A percentile compares a stretch with the other conserved stretches of the same genome.
Conservation (phyloP, 2,113 vertebrate species). For the Saimiri boliviensis region DNA sequence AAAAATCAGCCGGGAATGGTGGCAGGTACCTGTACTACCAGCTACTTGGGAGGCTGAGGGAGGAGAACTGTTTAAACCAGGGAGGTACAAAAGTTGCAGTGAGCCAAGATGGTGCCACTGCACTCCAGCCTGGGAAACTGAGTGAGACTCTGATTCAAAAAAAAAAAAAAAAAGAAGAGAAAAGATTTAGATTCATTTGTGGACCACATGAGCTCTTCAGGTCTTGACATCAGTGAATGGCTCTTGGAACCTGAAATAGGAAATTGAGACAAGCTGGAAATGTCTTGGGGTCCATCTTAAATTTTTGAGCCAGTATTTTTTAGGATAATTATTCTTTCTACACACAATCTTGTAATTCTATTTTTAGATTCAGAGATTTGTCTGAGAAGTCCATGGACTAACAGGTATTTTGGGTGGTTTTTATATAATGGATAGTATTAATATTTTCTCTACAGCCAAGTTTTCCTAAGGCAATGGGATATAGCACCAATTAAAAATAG, state of each 20-base stretch:
- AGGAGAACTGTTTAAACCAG: too few species aligned
- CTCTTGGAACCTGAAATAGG: background rate
- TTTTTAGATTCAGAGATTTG: background rate
- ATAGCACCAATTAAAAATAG: background rate
- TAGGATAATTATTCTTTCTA: background rate
- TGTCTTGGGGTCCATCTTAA: background rate
- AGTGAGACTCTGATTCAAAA: too few species aligned
- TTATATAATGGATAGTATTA: background rate
- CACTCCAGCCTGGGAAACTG: too few species aligned
- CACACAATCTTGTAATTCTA: background rate
- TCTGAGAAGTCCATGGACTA: background rate
- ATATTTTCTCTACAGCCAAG: background rate
- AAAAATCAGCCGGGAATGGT: too few species aligned
- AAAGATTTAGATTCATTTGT: background rate
- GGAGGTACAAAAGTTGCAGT: too few species aligned
- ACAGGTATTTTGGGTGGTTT: background rate
- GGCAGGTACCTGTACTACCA: too few species aligned
- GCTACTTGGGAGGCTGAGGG: too few species aligned
- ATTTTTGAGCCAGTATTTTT: background rate
- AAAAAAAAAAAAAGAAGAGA: too few species aligned
- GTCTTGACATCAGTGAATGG: background rate
- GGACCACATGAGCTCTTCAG: background rate
- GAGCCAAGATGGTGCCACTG: too few species aligned
- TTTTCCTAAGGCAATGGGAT: background rate
- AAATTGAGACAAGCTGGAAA: background rate